These are phyloP conservation scores for Zelleria hepariella DNA, from an alignment of 2,888 invertebrate species.

Conservation along the genomic window DNA sequence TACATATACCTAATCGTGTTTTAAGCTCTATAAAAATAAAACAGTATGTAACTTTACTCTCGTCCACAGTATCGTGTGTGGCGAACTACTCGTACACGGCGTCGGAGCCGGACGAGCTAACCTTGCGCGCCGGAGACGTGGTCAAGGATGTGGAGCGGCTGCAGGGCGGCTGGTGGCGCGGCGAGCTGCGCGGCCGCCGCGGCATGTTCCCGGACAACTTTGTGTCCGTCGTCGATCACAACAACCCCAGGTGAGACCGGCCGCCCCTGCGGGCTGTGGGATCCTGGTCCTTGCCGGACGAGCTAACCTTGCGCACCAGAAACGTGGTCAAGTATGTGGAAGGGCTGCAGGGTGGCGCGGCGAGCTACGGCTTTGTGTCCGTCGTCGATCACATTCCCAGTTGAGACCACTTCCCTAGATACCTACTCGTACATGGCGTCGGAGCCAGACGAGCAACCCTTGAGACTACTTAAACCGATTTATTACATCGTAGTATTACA, in stretches of 20 bases:
- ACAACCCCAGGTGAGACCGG: constrained; percentile 54
- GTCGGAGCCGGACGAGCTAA: constrained; percentile 88
- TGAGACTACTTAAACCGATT: constrained; percentile 45
- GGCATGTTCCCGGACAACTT: constrained; percentile 97
- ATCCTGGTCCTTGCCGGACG: constrained; percentile 60
- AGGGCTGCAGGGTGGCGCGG: constrained; percentile 89
- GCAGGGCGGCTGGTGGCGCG: constrained; percentile 93
- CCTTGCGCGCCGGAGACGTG: constrained; percentile 85
- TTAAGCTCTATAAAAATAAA: too few species aligned
- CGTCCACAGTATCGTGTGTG: constrained; percentile 78
- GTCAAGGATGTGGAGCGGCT: constrained; percentile 84
- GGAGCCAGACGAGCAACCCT: constrained; percentile 87
- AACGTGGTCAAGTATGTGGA: constrained; percentile 87
- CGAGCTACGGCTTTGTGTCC: constrained; percentile 87
- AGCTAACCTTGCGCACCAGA: constrained; percentile 86
- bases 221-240: constrained; percentile 76
- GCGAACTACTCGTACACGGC: constrained; percentile 91
- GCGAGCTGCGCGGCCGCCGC: constrained; percentile 82
- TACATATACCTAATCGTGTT: too few species aligned
- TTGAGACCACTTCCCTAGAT: constrained; percentile 41
- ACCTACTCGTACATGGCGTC: constrained; percentile 86
- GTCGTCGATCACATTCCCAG: constrained; percentile 59
- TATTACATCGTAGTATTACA: too few species aligned
- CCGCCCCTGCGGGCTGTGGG: not conserved
- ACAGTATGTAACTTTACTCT: too few species aligned